Conservation (phyloP, 2,888 invertebrate species). For the Danaus chrysippus region DNA sequence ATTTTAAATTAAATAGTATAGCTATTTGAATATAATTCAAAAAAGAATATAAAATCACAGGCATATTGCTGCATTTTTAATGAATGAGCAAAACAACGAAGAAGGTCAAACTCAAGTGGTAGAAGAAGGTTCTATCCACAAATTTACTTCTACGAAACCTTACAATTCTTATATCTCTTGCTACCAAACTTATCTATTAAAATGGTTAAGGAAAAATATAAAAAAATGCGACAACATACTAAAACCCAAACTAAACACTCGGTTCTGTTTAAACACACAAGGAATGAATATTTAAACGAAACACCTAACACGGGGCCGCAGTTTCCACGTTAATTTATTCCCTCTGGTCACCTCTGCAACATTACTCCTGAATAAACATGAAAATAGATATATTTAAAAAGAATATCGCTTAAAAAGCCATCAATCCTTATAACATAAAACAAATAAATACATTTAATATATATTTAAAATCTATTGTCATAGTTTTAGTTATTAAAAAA, state of each 20-base stretch:
- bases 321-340: constrained; percentile 46
- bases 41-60: no score
- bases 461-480: neutral
- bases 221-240: neutral
- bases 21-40: no score
- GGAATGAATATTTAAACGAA: constrained; percentile 31
- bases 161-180: no score
- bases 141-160: no score
- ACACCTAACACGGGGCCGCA: constrained; percentile 29
- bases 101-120: no score
- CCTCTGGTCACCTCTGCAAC: constrained; percentile 41
- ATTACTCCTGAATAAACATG: constrained; percentile 36
- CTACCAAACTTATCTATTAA: neutral
- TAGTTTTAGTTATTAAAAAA: neutral
- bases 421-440: no score
- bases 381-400: neutral
- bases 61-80: no score
- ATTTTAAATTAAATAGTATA: no score
- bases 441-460: neutral
- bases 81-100: no score
- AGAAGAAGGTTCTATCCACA: no score
- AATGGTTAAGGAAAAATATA: neutral
- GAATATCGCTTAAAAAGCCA: neutral
- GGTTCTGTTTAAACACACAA: constrained; percentile 26
- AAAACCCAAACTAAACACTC: constrained; percentile 16